These are phyloP conservation scores for Hyla sarda DNA, from an alignment of 2,113 vertebrate species.

Conservation along the genomic window DNA sequence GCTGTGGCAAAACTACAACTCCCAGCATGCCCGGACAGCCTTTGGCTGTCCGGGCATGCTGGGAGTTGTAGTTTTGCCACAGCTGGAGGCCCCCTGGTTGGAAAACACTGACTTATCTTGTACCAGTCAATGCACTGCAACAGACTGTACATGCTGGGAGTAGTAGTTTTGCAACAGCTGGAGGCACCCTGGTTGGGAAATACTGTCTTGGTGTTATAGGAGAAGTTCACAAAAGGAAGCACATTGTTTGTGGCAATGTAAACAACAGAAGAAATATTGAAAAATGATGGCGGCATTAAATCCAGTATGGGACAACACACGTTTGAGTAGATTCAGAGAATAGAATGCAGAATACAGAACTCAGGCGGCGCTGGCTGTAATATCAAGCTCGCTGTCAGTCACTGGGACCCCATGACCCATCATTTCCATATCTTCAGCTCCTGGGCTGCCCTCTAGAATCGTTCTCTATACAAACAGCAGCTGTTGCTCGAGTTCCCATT, in stretches of 20 bases:
- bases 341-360: not conserved
- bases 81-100: no score
- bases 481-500: conserved; percentile 38
- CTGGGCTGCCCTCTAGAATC: conserved; percentile 23
- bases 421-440: conserved; percentile 45
- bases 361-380: not conserved
- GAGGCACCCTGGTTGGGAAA: no score
- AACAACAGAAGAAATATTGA: not conserved
- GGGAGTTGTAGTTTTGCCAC: no score
- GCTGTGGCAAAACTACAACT: no score
- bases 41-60: no score
- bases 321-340: no score
- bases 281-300: not conserved
- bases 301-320: not conserved
- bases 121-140: no score
- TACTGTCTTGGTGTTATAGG: no score
- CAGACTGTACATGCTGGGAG: no score
- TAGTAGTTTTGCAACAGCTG: no score
- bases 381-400: conserved; percentile 18
- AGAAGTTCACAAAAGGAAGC: not conserved
- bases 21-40: no score
- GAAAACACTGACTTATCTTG: no score
- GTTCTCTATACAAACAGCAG: conserved; percentile 43
- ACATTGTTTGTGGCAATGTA: not conserved
- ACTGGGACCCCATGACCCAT: conserved; percentile 30